A percentile compares a stretch with the other conserved stretches of the same genome.
phyloP scores from a whole-genome alignment of 2,797 vertebrate species.

The Halcyon leucocephala region DNA sequence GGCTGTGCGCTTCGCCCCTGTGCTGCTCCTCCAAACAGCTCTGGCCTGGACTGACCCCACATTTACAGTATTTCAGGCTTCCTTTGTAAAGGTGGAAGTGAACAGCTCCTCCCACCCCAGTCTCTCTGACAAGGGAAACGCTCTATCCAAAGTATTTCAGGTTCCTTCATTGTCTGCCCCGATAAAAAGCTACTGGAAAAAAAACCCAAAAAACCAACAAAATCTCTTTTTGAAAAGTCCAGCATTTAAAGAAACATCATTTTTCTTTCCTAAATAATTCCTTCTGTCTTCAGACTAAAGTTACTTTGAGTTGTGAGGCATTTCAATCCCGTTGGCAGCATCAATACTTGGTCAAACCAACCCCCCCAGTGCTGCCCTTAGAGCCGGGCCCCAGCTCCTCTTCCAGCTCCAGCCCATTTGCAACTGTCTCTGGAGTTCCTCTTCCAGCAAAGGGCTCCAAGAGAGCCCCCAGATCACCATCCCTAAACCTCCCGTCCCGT shows the following conservation, averaged over 20 bases:
- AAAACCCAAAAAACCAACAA: not conserved
- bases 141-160: not conserved
- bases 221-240: not conserved
- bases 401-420: not conserved
- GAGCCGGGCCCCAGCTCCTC: not conserved
- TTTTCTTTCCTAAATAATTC: not conserved
- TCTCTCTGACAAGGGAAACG: not conserved
- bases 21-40: not conserved
- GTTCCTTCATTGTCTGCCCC: not conserved
- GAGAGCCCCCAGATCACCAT: not conserved
- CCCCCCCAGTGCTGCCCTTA: not conserved
- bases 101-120: rapidly evolving
- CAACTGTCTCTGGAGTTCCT: not conserved
- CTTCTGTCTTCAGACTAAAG: not conserved
- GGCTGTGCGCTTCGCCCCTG: rapidly evolving
- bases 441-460: not conserved
- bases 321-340: not conserved
- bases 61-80: not conserved
- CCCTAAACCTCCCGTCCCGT: not conserved
- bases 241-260: not conserved
- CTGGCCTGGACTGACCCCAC: not conserved
- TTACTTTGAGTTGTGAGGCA: not conserved
- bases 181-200: not conserved
- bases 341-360: not conserved
- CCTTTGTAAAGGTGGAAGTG: not conserved